A percentile compares a stretch with the other conserved stretches of the same genome.
phyloP scores from a whole-genome alignment of 2,797 vertebrate species.

The Rhinoraja longicauda region DNA sequence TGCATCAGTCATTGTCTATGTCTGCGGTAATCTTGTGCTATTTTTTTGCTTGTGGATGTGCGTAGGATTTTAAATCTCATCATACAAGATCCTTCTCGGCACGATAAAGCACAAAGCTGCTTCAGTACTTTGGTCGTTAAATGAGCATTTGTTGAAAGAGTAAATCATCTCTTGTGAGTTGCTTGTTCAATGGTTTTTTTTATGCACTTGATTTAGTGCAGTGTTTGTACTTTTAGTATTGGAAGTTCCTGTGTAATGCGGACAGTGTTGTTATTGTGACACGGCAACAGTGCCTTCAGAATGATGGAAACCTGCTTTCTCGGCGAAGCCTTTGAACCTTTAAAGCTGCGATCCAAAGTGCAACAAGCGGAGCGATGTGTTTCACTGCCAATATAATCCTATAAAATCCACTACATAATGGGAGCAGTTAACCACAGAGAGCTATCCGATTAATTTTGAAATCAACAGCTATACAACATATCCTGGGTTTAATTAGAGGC shows the following conservation, averaged over 20 bases:
- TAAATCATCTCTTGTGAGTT: neutral
- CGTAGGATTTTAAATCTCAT: neutral
- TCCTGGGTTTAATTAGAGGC: neutral
- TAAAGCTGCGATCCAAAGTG: slow-evolving; percentile 9
- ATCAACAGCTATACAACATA: neutral
- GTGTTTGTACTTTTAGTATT: neutral
- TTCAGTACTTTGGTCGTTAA: neutral
- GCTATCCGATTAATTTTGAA: neutral
- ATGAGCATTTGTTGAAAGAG: neutral
- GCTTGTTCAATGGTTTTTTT: neutral
- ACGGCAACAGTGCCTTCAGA: neutral
- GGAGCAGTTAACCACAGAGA: neutral
- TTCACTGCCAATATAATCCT: neutral
- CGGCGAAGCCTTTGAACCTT: neutral
- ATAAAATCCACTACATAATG: neutral
- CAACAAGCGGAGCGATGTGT: neutral
- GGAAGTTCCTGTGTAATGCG: neutral
- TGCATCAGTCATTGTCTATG: neutral
- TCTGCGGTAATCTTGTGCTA: neutral
- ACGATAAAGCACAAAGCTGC: neutral
- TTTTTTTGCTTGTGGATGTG: neutral
- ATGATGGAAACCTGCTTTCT: neutral
- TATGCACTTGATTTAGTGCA: neutral
- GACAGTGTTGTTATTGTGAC: neutral
- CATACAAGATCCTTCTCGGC: neutral